Evolutionary conservation across 2,113 vertebrate genomes (phyloP), one percentile per base, ranked within the genome.

Genomic region (Brachypteracias leptosomus): DNA sequence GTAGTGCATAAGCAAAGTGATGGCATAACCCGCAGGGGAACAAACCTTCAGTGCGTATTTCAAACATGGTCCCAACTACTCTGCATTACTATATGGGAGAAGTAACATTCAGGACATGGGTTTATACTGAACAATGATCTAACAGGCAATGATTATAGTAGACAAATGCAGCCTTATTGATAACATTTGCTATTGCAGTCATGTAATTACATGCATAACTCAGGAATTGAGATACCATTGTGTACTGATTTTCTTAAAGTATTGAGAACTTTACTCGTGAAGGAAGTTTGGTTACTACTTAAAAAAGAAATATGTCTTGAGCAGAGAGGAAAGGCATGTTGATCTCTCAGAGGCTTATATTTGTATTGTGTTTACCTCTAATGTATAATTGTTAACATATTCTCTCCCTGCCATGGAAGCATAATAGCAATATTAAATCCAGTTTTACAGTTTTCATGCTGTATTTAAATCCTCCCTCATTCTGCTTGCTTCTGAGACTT

Each of bases 381-480:
- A 52, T 61, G 79, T 40, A 90, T 85, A 96, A 95, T 57, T 55
- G 33, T 52, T 93, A 87, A n/a, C 79, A 44, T 88, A 29, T 36
- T 36, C 44, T 67, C 40, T 81, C 68, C 66, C 40, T 93, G 83
- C 57, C 46, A 38, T 90, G 76, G 72, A 92, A 75, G 18, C 47
- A 35, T n/a, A 92, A 95, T n/a, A 57, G 25, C 76, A 87, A 63
- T 78, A 52, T 75, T 78, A 71, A 96, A 92, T n/a, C 65, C 85
- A 31, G 25, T 78, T 96, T 94, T 84, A 89, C 65, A 87, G 1
- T 87, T 93, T 92, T 78, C 89, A 95, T 89, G 93, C 90, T 91
- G 81, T 40, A 36, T 40, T 70, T 88, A 96, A 96, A 95, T 90
- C 92, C 93, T 78, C 72, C 90, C 52, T 86, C 83, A 79, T 95